phyloP scores from a whole-genome alignment of 2,797 vertebrate species.

The Synaphobranchus kaupii region DNA sequence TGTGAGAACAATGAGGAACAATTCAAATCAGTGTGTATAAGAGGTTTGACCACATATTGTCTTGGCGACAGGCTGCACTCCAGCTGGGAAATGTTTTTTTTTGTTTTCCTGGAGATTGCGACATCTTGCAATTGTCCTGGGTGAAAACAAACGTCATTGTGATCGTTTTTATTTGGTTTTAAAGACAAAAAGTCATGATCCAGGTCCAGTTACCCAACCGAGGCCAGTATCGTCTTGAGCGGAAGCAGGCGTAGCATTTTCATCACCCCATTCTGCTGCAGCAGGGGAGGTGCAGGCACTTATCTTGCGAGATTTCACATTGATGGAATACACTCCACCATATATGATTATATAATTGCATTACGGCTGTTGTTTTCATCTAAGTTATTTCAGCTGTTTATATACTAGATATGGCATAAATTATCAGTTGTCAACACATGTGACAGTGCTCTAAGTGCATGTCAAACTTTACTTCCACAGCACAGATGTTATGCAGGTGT shows the following conservation, averaged over 20 bases:
- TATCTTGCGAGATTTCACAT: not conserved
- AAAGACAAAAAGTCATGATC: not conserved
- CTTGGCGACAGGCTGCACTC: not conserved
- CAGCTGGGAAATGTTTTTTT: not conserved
- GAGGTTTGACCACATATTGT: not conserved
- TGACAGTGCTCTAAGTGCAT: too few relatives aligned
- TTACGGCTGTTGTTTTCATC: not conserved
- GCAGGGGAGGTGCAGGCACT: not conserved
- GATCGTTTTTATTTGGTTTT: not conserved
- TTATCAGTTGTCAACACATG: too few relatives aligned
- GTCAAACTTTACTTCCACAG: too few relatives aligned
- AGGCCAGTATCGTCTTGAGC: not conserved
- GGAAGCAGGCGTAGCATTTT: not conserved
- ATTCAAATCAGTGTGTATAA: not conserved
- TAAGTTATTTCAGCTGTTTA: not conserved
- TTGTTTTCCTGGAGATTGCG: conserved; percentile 12
- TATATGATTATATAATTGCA: not conserved
- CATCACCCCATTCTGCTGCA: not conserved
- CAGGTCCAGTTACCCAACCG: not conserved
- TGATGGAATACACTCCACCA: not conserved
- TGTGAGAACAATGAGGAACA: conserved; percentile 11
- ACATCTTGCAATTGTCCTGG: conserved; percentile 11
- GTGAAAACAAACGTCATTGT: not conserved
- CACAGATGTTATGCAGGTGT: too few relatives aligned
- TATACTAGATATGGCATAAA: not conserved